Evolutionary conservation across 2,888 invertebrate genomes (phyloP).

Genomic region (Lottia scabra): DNA sequence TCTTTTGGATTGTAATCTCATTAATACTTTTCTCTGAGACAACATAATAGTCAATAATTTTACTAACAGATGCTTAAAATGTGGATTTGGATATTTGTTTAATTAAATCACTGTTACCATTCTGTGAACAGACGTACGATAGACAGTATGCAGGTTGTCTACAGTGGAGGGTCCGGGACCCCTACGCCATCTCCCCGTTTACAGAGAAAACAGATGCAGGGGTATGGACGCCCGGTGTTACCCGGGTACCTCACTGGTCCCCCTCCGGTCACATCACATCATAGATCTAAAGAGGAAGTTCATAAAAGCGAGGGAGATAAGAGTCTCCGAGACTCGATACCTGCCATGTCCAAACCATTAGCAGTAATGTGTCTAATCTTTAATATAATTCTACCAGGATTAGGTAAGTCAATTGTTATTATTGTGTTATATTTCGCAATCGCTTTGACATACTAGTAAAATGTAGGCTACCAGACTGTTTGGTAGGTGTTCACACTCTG

Average conservation of each 20-base stretch:
- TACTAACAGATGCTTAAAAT: no score
- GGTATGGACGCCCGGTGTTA: conserved; percentile 51
- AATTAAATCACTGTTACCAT: no score
- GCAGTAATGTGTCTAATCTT: conserved; percentile 57
- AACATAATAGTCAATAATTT: no score
- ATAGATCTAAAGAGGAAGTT: conserved; percentile 32
- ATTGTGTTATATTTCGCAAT: no score
- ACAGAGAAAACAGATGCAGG: conserved; percentile 42
- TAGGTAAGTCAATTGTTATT: conserved; percentile 47
- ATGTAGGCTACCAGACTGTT: no score
- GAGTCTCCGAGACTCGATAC: conserved; percentile 56
- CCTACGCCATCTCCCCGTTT: conserved; percentile 55
- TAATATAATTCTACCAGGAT: conserved; percentile 59
- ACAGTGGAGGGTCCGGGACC: conserved; percentile 54
- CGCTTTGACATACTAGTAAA: no score
- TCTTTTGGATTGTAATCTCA: no score
- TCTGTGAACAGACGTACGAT: neutral
- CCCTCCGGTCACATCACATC: conserved; percentile 23
- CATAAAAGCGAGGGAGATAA: conserved; percentile 38
- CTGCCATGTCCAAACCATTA: conserved; percentile 58
- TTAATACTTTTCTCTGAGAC: no score
- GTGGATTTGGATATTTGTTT: no score
- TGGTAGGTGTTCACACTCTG: no score
- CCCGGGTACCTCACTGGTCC: conserved; percentile 46
- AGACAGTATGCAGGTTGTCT: conserved; percentile 51